Evolutionary conservation across 2,113 vertebrate genomes (phyloP).

Genomic region (Anthoscopus minutus): DNA sequence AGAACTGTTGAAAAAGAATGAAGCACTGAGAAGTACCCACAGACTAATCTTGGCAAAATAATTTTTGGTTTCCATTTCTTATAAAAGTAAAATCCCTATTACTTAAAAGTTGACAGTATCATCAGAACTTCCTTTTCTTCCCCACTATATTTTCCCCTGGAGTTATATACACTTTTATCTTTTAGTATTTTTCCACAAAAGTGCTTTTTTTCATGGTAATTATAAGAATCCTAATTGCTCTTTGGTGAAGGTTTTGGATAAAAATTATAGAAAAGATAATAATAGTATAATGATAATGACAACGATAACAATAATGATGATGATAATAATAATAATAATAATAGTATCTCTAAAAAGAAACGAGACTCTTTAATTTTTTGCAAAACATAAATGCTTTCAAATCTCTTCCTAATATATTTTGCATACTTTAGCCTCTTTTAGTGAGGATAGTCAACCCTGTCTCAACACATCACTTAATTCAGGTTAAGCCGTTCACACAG

Average conservation of each 20-base stretch:
- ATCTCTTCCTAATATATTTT: background rate
- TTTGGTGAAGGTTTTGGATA: background rate
- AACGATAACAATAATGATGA: background rate
- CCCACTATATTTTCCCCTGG: fast-evolving
- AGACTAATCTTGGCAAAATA: background rate
- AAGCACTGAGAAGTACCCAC: background rate
- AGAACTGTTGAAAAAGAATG: background rate
- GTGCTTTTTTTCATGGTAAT: background rate
- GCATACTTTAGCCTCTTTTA: background rate
- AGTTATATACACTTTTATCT: background rate
- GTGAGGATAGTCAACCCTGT: background rate
- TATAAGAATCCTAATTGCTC: background rate
- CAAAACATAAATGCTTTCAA: background rate
- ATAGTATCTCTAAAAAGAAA: background rate
- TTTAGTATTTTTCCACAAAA: background rate
- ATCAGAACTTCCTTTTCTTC: fast-evolving
- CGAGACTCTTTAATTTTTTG: background rate
- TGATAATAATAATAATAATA: background rate
- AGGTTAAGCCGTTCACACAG: background rate
- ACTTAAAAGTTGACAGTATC: background rate
- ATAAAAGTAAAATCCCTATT: background rate
- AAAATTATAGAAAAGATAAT: background rate
- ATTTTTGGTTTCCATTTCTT: background rate
- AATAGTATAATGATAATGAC: background rate
- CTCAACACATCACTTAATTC: background rate